phyloP scores from a whole-genome alignment of 2,113 vertebrate genomes.

The Nettapus auritus region DNA sequence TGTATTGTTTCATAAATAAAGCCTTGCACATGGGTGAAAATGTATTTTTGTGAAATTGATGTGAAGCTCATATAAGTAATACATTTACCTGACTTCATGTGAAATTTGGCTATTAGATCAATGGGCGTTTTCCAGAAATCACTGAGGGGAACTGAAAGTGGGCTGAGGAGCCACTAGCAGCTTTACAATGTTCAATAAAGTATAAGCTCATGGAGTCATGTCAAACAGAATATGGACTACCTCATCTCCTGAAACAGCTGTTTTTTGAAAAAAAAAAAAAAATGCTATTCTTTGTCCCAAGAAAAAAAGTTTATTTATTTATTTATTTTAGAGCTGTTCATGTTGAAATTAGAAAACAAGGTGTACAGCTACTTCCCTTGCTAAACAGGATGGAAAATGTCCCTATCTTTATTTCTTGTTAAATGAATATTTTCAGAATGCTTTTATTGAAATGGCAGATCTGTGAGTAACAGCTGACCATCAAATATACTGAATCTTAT shows the following conservation, averaged over 20 bases:
- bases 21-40: not conserved
- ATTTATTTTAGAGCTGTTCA: not conserved
- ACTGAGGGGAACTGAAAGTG: not conserved
- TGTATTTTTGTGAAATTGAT: not conserved
- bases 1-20: constrained; percentile 9
- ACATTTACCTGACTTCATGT: not conserved
- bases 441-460: not conserved
- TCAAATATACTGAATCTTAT: not conserved
- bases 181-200: not conserved
- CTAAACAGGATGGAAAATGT: not conserved
- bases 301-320: not conserved
- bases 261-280: not conserved
- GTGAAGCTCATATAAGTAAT: not conserved
- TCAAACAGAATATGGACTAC: not conserved
- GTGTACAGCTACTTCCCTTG: not conserved
- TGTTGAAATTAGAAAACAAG: not conserved
- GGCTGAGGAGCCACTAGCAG: not conserved
- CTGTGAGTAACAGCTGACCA: not conserved
- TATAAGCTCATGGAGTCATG: not conserved
- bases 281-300: not conserved
- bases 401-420: not conserved
- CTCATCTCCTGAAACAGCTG: not conserved
- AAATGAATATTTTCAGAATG: not conserved
- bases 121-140: not conserved
- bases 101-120: not conserved